These are phyloP conservation scores for Heliconius erato DNA, from an alignment of 2,888 invertebrate species.

Conservation along the genomic window DNA sequence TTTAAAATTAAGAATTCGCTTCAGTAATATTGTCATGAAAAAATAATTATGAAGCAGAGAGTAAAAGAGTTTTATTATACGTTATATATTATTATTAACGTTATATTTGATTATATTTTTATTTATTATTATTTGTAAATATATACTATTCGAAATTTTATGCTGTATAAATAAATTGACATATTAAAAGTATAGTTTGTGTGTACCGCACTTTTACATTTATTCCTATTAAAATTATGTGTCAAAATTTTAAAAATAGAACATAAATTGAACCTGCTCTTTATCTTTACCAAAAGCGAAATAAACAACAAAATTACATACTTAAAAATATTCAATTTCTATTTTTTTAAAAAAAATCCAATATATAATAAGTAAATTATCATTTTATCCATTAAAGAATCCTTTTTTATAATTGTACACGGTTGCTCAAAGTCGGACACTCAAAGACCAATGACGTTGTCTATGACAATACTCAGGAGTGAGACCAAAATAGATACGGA, in stretches of 20 bases:
- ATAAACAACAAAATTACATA: background rate
- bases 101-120: background rate
- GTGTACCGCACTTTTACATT: background rate
- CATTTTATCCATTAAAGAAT: background rate
- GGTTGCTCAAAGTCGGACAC: conserved; percentile 48
- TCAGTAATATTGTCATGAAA: background rate
- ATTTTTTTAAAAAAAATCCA: background rate
- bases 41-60: background rate
- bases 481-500: conserved; percentile 83
- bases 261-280: background rate
- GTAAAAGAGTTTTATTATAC: background rate
- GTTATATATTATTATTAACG: background rate
- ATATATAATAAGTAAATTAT: background rate
- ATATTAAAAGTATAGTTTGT: background rate
- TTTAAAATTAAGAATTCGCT: conserved; percentile 9
- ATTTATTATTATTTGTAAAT: background rate
- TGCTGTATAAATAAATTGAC: background rate
- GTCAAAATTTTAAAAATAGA: background rate
- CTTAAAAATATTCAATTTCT: background rate
- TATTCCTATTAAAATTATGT: background rate
- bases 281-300: background rate
- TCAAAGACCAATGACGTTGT: conserved; percentile 71
- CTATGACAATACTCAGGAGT: conserved; percentile 71
- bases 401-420: conserved; percentile 30
- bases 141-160: too few relatives aligned